Evolutionary conservation across 2,888 invertebrate species (phyloP).

Genomic region (Hydriomena furcata): DNA sequence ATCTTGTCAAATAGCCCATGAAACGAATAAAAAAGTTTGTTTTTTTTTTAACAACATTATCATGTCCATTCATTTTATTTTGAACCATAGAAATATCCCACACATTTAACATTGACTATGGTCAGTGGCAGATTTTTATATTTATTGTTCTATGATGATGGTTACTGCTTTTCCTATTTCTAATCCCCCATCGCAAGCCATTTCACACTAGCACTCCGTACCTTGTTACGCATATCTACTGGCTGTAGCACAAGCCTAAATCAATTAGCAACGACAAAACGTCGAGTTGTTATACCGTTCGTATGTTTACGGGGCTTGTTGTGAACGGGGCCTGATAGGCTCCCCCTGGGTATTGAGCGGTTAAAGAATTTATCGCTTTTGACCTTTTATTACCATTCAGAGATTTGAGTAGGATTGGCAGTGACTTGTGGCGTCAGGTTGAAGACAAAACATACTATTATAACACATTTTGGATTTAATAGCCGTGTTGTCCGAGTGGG

Average conservation of each 20-base stretch:
- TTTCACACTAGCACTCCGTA: slow-evolving; percentile 6
- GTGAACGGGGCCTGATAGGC: slow-evolving; percentile 17
- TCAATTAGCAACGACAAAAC: slow-evolving; percentile 59
- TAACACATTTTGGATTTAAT: slow-evolving; percentile 17
- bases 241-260: slow-evolving; percentile 47
- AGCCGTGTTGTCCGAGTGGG: too few species aligned
- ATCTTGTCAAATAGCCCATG: too few species aligned
- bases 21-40: too few species aligned
- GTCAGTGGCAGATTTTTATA: too few species aligned
- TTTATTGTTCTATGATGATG: too few species aligned
- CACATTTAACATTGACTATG: too few species aligned
- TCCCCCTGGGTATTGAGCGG: slow-evolving; percentile 21
- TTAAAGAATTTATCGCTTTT: slow-evolving; percentile 25
- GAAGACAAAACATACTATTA: slow-evolving; percentile 4
- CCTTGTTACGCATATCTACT: slow-evolving; percentile 34
- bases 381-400: slow-evolving; percentile 22
- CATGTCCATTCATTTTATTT: too few species aligned
- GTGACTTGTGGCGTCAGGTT: slow-evolving; percentile 11
- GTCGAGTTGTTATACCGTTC: slow-evolving; percentile 49
- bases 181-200: neutral
- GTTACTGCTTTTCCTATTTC: too few species aligned
- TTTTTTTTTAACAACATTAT: too few species aligned
- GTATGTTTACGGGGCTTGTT: slow-evolving; percentile 33
- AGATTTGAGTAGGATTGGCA: slow-evolving; percentile 13
- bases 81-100: too few species aligned